These are phyloP conservation scores for Xylota sylvarum DNA, from an alignment of 2,888 invertebrate species.

Conservation along the genomic window DNA sequence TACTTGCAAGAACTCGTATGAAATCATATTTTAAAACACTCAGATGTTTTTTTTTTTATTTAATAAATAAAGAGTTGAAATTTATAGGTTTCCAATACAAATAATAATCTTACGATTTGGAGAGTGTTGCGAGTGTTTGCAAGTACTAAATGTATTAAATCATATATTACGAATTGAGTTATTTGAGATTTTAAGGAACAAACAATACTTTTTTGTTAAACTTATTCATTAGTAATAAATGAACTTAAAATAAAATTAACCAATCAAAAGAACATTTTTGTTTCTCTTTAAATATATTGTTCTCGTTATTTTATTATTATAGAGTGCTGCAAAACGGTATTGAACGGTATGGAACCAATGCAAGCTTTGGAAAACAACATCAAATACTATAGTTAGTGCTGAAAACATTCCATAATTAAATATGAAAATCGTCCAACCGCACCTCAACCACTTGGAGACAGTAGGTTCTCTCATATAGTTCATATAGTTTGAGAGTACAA, in stretches of 20 bases:
- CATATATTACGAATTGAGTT: background rate
- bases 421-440: no score
- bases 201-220: constrained; percentile 17
- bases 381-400: no score
- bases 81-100: constrained; percentile 17
- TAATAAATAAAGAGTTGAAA: no score
- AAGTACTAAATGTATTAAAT: constrained; percentile 3
- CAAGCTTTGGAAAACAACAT: no score
- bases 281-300: background rate
- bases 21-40: background rate
- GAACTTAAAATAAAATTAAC: constrained; percentile 18
- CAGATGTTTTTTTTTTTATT: background rate
- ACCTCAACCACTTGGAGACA: no score
- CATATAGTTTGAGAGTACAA: no score
- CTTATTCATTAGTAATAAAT: constrained; percentile 24
- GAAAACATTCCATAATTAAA: no score
- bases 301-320: background rate
- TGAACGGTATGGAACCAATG: no score
- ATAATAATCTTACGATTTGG: background rate
- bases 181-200: constrained; percentile 11
- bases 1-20: background rate
- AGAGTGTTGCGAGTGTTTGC: background rate
- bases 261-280: background rate
- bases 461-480: no score
- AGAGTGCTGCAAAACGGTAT: no score